phyloP scores from a whole-genome alignment of 2,888 invertebrate species.

The Lamellibrachia columna region DNA sequence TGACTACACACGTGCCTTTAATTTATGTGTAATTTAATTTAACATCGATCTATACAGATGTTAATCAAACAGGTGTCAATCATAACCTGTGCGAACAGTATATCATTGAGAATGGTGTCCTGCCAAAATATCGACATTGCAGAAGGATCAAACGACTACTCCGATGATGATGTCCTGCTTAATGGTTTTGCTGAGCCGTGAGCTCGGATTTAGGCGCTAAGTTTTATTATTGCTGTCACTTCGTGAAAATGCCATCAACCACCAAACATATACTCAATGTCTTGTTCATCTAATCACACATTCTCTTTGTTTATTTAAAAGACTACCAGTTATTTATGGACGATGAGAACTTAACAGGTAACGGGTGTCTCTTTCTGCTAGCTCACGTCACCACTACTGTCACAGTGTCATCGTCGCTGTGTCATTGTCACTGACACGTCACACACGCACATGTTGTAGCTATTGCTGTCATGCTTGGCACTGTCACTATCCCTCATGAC shows the following conservation, averaged over 20 bases:
- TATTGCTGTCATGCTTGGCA: conserved; percentile 8
- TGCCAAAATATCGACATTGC: too few relatives aligned
- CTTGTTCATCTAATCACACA: background rate
- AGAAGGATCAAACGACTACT: too few relatives aligned
- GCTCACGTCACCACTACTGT: background rate
- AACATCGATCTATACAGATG: too few relatives aligned
- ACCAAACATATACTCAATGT: background rate
- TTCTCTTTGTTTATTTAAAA: background rate
- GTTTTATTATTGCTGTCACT: too few relatives aligned
- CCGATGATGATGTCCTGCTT: too few relatives aligned
- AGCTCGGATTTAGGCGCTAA: too few relatives aligned
- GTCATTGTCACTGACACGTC: background rate
- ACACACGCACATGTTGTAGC: background rate
- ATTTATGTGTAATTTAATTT: too few relatives aligned
- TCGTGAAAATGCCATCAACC: background rate
- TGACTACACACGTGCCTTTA: too few relatives aligned
- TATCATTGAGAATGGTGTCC: too few relatives aligned
- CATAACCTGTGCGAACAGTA: too few relatives aligned
- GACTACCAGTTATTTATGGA: conserved; percentile 16
- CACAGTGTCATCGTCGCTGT: conserved; percentile 8
- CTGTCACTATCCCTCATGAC: background rate
- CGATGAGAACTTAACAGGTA: conserved; percentile 9
- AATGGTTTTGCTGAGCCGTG: too few relatives aligned
- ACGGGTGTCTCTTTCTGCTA: background rate
- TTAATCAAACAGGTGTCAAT: too few relatives aligned